These are phyloP conservation scores for Scaptodrosophila lebanonensis DNA, from an alignment of 1,140 invertebrate species.

Conservation along the genomic window DNA sequence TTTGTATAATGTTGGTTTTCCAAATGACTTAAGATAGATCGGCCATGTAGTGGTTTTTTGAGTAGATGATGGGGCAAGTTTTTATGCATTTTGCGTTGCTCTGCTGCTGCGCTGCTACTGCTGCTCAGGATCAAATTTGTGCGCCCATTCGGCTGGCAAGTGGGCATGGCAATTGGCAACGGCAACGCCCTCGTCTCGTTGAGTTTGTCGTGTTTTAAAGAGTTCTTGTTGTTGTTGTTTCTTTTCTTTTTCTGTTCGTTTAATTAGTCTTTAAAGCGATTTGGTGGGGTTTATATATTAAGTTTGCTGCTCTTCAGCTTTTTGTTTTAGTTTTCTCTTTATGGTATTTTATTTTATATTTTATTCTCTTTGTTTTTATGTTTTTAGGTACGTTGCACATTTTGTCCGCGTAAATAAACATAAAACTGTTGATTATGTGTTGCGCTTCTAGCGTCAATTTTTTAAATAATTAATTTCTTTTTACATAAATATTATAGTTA, in stretches of 20 bases:
- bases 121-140: slow-evolving; percentile 49
- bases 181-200: too few relatives aligned
- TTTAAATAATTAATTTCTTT: slow-evolving; percentile 57
- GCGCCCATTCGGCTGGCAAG: too few relatives aligned
- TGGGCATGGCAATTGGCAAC: too few relatives aligned
- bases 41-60: slow-evolving; percentile 37
- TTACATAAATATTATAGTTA: slow-evolving; percentile 72
- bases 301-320: slow-evolving; percentile 11
- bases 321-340: slow-evolving; percentile 15
- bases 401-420: slow-evolving; percentile 71
- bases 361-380: slow-evolving; percentile 27
- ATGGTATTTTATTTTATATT: slow-evolving; percentile 33
- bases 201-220: slow-evolving; percentile 34
- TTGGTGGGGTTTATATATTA: slow-evolving; percentile 51
- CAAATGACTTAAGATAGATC: slow-evolving; percentile 55
- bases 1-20: slow-evolving; percentile 21
- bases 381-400: slow-evolving; percentile 71
- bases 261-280: slow-evolving; percentile 70
- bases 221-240: not conserved
- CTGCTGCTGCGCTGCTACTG: slow-evolving; percentile 23
- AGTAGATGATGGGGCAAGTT: slow-evolving; percentile 49
- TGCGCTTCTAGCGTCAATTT: slow-evolving; percentile 67
- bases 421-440: slow-evolving; percentile 64
- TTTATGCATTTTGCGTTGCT: slow-evolving; percentile 64
- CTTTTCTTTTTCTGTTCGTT: slow-evolving; percentile 31